Evolutionary conservation across 2,797 vertebrate species (phyloP), one percentile per base, ranked within the genome.

Genomic region (Buceros bicornis): DNA sequence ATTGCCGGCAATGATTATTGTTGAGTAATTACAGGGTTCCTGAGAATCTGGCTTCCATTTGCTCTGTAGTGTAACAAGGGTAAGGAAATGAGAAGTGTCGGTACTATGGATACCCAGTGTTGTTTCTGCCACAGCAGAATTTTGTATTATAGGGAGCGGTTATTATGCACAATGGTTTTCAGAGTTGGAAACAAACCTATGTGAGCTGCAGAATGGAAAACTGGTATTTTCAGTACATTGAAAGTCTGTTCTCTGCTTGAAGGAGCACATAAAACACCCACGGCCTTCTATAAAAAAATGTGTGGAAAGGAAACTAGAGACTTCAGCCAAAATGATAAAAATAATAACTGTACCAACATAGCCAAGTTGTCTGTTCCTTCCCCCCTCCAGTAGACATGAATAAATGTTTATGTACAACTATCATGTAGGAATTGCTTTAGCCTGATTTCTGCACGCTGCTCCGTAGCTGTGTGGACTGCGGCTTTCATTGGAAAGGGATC

Each of bases 321-420:
- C 83, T 79, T 93, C 69, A 82, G 86, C 86, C 94, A 87, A 84
- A 92, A 90, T 51, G 54, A 93, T 94, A 95, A 96, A 97, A 95
- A 89, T 95, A 96, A 73, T 66, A 79, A 69, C 62, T 80, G 7
- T 71, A 80, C 42, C 48, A 80, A 71, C 21, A 60, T 29, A 90
- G 91, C 90, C 71, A 95, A 94, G 66, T 77, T 93, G 64, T 87
- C 93, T 90, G 88, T 96, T 96, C 65, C 81, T 95, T 93, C 57
- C 83, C 77, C 19, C 60, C 29, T 93, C 47, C 61, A 62, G 17
- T 47, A 56, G 71, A 67, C 66, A 57, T 6, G 37, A 84, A 35
- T 71, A 64, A 73, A 87, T 90, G 86, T 95, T 95, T 95, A 73
- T 50, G 60, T 61, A 50, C 37, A 90, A 47, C 88, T 82, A n/a